These are phyloP conservation scores for Ptilonorhynchus violaceus DNA, from an alignment of 2,113 vertebrate genomes.

Conservation along the genomic window DNA sequence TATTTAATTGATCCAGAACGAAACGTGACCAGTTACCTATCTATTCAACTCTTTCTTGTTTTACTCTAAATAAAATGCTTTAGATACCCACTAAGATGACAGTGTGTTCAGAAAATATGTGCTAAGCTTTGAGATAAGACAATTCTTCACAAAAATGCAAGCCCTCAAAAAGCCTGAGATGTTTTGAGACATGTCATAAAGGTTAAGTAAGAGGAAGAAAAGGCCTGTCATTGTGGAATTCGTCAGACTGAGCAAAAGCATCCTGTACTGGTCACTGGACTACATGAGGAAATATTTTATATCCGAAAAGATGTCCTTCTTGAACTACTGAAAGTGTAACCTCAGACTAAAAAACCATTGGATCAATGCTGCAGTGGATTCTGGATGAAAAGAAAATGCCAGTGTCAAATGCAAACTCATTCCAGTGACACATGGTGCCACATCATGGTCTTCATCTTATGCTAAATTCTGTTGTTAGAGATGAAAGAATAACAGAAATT, in stretches of 20 bases:
- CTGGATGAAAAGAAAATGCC: background rate
- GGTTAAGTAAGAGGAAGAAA: background rate
- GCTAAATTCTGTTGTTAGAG: background rate
- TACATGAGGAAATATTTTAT: background rate
- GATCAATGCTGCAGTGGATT: background rate
- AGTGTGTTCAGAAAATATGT: accelerated
- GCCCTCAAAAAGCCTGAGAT: background rate
- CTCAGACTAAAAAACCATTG: background rate
- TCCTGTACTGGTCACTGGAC: background rate
- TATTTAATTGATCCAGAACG: background rate
- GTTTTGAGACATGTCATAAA: background rate
- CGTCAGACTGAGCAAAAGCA: background rate
- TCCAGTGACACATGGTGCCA: accelerated
- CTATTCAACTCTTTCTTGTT: background rate
- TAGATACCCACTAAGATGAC: background rate
- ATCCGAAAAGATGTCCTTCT: background rate
- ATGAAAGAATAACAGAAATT: background rate
- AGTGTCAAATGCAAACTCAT: background rate
- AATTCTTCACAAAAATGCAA: background rate
- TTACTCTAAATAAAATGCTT: background rate
- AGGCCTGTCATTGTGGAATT: background rate
- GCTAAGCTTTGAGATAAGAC: background rate
- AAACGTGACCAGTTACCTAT: background rate
- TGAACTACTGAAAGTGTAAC: background rate
- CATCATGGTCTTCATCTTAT: background rate